A percentile compares a stretch with the other conserved stretches of the same genome.
Evolutionary conservation across 2,888 invertebrate genomes (phyloP).

Genomic region (Colostygia pectinataria): DNA sequence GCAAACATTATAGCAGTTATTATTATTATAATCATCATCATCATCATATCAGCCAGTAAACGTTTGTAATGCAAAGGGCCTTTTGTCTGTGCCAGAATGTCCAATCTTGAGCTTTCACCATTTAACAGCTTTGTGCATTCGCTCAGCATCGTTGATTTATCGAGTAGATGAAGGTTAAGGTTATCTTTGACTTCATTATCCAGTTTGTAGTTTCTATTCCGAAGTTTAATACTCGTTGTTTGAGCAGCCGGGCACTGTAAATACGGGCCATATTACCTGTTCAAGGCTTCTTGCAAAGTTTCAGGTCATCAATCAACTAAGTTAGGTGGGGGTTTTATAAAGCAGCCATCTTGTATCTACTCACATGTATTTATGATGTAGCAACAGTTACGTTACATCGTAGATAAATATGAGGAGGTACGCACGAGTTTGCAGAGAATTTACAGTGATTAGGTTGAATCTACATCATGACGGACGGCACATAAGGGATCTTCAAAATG

Average conservation of each 20-base stretch:
- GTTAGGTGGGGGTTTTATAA: slow-evolving; percentile 48
- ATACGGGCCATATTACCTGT: slow-evolving; percentile 30
- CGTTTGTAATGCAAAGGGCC: no score
- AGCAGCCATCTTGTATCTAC: slow-evolving; percentile 26
- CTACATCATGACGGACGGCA: slow-evolving; percentile 6
- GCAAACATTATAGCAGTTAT: no score
- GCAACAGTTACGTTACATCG: slow-evolving; percentile 13
- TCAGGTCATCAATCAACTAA: slow-evolving; percentile 59
- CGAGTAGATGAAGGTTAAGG: no score
- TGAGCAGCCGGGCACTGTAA: neutral
- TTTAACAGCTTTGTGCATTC: no score
- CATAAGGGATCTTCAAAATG: slow-evolving; percentile 10
- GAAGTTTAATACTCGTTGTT: no score
- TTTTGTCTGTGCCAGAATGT: no score
- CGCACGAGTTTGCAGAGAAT: slow-evolving; percentile 8
- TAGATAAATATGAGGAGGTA: slow-evolving; percentile 11
- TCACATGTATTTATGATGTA: slow-evolving; percentile 16
- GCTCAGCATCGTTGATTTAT: no score
- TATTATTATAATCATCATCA: no score
- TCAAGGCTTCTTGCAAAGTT: slow-evolving; percentile 44
- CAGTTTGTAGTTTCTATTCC: no score
- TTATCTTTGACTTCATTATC: no score
- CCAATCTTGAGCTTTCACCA: no score
- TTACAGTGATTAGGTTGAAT: slow-evolving; percentile 14
- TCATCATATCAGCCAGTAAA: no score